Evolutionary conservation across 2,888 invertebrate species (phyloP).

Genomic region (Andrena trimmerana): DNA sequence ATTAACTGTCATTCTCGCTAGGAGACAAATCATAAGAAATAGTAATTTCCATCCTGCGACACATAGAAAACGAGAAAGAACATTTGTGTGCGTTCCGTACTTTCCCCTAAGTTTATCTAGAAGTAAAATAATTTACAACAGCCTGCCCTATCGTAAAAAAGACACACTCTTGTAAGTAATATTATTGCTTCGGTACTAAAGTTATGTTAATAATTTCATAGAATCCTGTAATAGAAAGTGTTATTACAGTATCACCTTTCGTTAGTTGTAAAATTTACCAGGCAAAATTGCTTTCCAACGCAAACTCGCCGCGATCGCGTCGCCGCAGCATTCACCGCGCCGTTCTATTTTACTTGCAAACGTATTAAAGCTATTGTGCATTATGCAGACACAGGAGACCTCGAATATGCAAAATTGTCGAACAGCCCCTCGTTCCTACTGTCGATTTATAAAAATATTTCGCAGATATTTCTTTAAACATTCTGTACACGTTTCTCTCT

Average conservation of each 20-base stretch:
- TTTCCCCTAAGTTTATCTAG: slow-evolving; percentile 21
- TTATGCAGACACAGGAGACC: slow-evolving; percentile 18
- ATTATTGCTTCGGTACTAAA: slow-evolving; percentile 54
- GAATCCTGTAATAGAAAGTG: not conserved
- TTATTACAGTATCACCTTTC: slow-evolving; percentile 6
- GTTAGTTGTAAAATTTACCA: slow-evolving; percentile 12
- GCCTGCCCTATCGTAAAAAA: slow-evolving; percentile 21
- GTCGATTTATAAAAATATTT: slow-evolving; percentile 51
- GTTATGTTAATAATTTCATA: slow-evolving; percentile 23
- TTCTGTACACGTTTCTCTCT: slow-evolving; percentile 32
- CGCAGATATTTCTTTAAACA: slow-evolving; percentile 10
- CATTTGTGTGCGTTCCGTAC: slow-evolving; percentile 7
- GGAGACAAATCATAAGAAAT: slow-evolving; percentile 42
- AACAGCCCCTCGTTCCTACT: slow-evolving; percentile 15
- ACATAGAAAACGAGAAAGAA: slow-evolving; percentile 5
- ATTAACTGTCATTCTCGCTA: slow-evolving; percentile 50
- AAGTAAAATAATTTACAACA: slow-evolving; percentile 23
- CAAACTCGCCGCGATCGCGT: not conserved
- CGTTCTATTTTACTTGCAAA: slow-evolving; percentile 3
- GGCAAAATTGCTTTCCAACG: not conserved
- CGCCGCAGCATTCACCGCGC: not conserved
- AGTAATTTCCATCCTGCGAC: slow-evolving; percentile 13
- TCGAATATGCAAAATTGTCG: slow-evolving; percentile 28
- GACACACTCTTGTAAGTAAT: slow-evolving; percentile 19
- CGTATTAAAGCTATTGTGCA: slow-evolving; percentile 10